Base-by-base conservation (phyloP, 2,888 invertebrate genomes). In the Acleris cristana region DNA sequence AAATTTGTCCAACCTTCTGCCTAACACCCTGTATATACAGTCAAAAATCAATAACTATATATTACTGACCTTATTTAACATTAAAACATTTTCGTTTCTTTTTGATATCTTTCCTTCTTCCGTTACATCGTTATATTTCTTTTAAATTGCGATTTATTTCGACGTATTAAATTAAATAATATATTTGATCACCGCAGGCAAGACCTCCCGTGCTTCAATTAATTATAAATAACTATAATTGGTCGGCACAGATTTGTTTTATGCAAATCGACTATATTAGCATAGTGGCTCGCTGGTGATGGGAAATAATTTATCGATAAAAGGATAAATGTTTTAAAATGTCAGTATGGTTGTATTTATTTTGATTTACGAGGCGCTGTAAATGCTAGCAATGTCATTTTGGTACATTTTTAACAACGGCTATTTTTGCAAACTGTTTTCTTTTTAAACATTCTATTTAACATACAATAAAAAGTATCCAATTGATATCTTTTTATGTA, bases 221-320 rank as follows among this genome's bases (percentile, higher is more conserved):
- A 85, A 84, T 84, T 72, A 76, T 71, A 81, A 77, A 85, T 84
- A 85, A 84, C 83, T 84, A 85, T 88, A 82, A 87, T 87, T 84
- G 86, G 79, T 77, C 72, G 70, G 76, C 76, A 75, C 75, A 78
- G 80, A 87, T 88, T 87, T 86, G 88, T 88, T 83, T 81, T 78
- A 88, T 88, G 88, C 86, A 87, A 88, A 89, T 88, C 76, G 69
- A 55, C 65, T 71, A 65, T 74, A 86, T 89, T 88, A 84, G 82
- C 88, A 87, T 87, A 87, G 77, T 72, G 69, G 79, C 71, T 49
- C 49, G 59, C 23, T 74, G 76, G 77, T 76, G 76, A 65, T 73
- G 77, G 5, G 56, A 49, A 58, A 65, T 69, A 55, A 65, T 62
- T 62, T 62, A 66, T 66, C 57, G 57, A 62, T 40, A 48, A 45